Conservation (phyloP, 2,888 invertebrate species). For the Lathronympha strigana region DNA sequence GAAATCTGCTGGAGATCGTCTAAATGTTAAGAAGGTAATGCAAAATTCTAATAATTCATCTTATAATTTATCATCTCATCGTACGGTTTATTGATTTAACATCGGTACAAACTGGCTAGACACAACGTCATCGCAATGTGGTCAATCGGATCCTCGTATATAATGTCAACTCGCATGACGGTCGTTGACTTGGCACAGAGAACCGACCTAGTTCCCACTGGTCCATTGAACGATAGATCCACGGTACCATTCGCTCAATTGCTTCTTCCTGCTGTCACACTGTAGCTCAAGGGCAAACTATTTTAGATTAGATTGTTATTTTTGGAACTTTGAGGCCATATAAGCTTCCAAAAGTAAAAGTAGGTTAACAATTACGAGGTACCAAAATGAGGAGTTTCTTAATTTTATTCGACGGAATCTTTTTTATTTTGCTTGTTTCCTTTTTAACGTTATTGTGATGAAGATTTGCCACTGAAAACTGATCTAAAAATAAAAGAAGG, state of each 20-base stretch:
- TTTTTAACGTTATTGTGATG: too few species aligned
- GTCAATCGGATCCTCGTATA: conserved; percentile 19
- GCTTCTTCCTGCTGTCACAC: conserved; percentile 71
- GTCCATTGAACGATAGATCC: conserved; percentile 67
- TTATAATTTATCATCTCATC: background rate
- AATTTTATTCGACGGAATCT: too few species aligned
- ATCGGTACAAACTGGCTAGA: conserved; percentile 9
- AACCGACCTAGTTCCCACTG: conserved; percentile 74
- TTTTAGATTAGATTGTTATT: conserved; percentile 43
- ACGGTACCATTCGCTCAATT: conserved; percentile 71
- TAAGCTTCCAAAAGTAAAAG: conserved; percentile 14
- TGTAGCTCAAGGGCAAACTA: conserved; percentile 65
- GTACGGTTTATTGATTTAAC: background rate
- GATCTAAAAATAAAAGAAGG: too few species aligned
- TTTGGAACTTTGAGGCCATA: conserved; percentile 37
- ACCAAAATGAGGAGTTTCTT: too few species aligned
- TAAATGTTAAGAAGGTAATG: too few species aligned
- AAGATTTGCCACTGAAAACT: too few species aligned
- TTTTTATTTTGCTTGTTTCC: too few species aligned
- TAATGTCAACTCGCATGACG: conserved; percentile 36
- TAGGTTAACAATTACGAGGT: background rate
- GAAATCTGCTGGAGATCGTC: too few species aligned
- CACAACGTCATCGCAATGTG: conserved; percentile 21
- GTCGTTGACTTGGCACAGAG: conserved; percentile 67
- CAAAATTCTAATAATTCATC: too few species aligned